Evolutionary conservation across 2,888 invertebrate species (phyloP).

Genomic region (Pecten maximus): DNA sequence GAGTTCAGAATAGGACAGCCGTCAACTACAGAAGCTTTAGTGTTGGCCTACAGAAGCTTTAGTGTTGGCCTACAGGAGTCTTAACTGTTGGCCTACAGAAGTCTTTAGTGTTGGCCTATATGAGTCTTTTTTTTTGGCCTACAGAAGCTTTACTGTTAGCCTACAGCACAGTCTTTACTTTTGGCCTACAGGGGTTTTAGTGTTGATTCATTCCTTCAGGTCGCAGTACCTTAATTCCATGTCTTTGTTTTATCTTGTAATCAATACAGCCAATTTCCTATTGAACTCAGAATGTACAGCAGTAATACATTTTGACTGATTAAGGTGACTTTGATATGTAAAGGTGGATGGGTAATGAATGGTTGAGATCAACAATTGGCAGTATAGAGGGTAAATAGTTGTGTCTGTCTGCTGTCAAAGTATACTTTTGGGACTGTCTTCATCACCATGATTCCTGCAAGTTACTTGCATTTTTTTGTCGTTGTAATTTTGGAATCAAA

Average conservation of each 20-base stretch:
- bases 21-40: too few relatives aligned
- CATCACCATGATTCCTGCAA: neutral
- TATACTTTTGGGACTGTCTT: neutral
- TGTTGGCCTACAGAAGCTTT: too few relatives aligned
- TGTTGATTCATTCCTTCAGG: too few relatives aligned
- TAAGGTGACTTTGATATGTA: neutral
- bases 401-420: neutral
- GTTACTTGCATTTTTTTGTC: neutral
- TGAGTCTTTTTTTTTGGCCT: too few relatives aligned
- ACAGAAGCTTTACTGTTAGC: too few relatives aligned
- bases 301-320: neutral
- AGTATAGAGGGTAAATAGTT: neutral
- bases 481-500: neutral
- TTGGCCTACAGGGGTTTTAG: too few relatives aligned
- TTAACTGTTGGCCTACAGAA: too few relatives aligned
- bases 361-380: neutral
- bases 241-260: neutral
- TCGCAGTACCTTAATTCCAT: neutral
- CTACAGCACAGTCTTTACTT: too few relatives aligned
- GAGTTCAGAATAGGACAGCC: too few relatives aligned
- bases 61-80: too few relatives aligned
- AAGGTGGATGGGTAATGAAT: neutral
- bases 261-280: neutral
- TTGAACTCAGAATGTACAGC: neutral
- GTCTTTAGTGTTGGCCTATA: too few relatives aligned